These are phyloP conservation scores for Sympetrum striolatum DNA, from an alignment of 2,888 invertebrate genomes.

Conservation along the genomic window DNA sequence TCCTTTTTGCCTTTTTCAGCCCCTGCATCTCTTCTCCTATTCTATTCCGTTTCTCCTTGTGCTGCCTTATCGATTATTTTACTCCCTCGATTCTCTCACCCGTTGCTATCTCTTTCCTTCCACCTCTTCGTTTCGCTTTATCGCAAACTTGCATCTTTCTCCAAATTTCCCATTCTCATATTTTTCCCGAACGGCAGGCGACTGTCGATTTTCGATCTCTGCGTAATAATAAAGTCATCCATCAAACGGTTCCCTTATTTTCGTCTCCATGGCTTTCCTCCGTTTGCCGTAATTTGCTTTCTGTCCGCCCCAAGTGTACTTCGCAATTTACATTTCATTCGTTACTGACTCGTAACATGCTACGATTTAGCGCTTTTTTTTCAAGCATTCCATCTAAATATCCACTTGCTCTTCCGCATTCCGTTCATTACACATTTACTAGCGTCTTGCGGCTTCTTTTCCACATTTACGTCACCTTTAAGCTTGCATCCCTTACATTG, in stretches of 20 bases:
- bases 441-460: too few species aligned
- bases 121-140: background rate
- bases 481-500: too few species aligned
- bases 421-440: too few species aligned
- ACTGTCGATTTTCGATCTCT: background rate
- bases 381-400: background rate
- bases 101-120: background rate
- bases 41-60: background rate
- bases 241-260: background rate
- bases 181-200: background rate
- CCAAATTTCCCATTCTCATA: too few species aligned
- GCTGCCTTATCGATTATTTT: background rate
- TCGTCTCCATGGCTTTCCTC: background rate
- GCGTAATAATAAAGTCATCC: background rate
- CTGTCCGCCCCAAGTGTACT: background rate
- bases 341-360: background rate
- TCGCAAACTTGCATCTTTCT: background rate
- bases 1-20: background rate
- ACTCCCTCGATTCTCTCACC: background rate
- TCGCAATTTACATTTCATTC: background rate
- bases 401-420: background rate
- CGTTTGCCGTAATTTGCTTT: background rate
- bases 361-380: background rate
- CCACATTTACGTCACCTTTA: too few species aligned
- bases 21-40: background rate